Conservation (phyloP, 2,888 invertebrate species). For the Peribatodes rhomboidaria region DNA sequence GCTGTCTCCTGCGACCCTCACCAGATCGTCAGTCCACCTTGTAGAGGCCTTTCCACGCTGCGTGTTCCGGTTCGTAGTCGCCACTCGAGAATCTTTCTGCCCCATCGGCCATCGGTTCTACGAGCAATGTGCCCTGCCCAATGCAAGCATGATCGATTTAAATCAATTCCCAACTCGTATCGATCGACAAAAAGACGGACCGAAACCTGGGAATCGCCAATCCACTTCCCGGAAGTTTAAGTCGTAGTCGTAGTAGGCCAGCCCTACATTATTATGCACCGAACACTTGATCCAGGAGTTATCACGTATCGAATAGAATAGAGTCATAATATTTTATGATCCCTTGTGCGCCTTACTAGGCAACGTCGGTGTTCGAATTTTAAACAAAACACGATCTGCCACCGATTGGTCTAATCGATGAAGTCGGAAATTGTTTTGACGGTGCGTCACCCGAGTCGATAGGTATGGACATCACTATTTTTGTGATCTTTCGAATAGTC, state of each 20-base stretch:
- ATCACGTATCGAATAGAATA: conserved; percentile 86
- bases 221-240: conserved; percentile 81
- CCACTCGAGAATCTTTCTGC: no score
- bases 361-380: conserved; percentile 78
- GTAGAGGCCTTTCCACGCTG: no score
- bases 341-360: conserved; percentile 84
- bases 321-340: conserved; percentile 85
- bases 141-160: conserved; percentile 24
- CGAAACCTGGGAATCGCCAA: conserved; percentile 60
- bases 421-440: conserved; percentile 54
- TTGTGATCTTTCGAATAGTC: conserved; percentile 28
- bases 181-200: conserved; percentile 46
- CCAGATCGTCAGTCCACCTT: no score
- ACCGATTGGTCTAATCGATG: conserved; percentile 59
- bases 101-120: no score
- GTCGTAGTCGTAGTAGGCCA: conserved; percentile 65
- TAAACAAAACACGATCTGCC: conserved; percentile 71
- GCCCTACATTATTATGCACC: conserved; percentile 83
- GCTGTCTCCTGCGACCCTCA: no score
- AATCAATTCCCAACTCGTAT: conserved; percentile 34
- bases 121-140: no score
- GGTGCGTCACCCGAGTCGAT: conserved; percentile 33
- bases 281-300: conserved; percentile 79
- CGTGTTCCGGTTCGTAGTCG: no score
- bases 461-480: conserved; percentile 28